These are phyloP conservation scores for Synaphobranchus kaupii DNA, from an alignment of 2,797 vertebrate genomes.

Conservation along the genomic window DNA sequence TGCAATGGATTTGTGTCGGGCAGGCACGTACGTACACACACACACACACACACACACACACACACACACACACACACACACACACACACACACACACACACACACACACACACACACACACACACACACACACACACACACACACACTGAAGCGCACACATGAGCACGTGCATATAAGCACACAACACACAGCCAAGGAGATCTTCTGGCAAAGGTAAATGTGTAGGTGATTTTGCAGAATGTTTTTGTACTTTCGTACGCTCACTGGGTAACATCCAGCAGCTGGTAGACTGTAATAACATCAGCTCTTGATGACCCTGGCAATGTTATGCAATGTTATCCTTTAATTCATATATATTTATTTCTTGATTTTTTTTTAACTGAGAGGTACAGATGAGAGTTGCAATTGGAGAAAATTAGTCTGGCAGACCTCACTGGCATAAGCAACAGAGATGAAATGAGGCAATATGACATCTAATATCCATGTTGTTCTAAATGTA, in stretches of 20 bases:
- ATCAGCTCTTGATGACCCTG: background rate
- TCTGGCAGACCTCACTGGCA: constrained; percentile 2
- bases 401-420: background rate
- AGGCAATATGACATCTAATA: background rate
- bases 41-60: background rate
- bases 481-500: background rate
- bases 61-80: background rate
- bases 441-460: background rate
- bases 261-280: constrained; percentile 6
- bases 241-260: background rate
- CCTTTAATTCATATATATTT: constrained; percentile 12
- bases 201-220: background rate
- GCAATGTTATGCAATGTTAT: constrained; percentile 12
- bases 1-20: background rate
- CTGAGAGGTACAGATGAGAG: background rate
- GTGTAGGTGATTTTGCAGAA: background rate
- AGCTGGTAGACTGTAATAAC: constrained; percentile 12
- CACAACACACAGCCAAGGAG: background rate
- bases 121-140: background rate
- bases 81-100: background rate
- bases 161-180: background rate
- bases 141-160: background rate
- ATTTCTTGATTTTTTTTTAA: background rate
- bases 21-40: background rate
- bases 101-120: background rate